Evolutionary conservation across 2,888 invertebrate species (phyloP).

Genomic region (Cepaea hortensis): DNA sequence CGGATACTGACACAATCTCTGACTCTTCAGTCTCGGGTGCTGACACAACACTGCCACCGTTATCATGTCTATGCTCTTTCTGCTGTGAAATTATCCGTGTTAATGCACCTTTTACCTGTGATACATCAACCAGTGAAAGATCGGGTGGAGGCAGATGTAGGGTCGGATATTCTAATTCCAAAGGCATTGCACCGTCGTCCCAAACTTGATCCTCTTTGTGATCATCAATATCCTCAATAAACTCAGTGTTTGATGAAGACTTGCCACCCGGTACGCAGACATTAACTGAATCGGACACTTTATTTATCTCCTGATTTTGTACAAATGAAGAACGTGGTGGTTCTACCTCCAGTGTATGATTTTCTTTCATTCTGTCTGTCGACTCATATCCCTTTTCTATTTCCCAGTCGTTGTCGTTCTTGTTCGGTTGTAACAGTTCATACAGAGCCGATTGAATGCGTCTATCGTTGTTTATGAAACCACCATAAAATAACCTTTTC

Average conservation of each 20-base stretch:
- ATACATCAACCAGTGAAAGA: conserved; percentile 16
- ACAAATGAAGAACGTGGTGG: neutral
- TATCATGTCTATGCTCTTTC: too few relatives aligned
- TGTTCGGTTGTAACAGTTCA: too few relatives aligned
- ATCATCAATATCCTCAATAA: neutral
- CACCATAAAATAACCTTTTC: conserved; percentile 26
- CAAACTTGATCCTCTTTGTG: neutral
- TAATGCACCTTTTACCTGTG: neutral
- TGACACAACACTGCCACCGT: too few relatives aligned
- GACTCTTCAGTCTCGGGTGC: too few relatives aligned
- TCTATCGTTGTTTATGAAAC: neutral
- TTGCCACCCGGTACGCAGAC: too few relatives aligned
- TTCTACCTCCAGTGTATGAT: neutral
- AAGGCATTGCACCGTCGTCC: conserved; percentile 18
- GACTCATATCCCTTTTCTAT: too few relatives aligned
- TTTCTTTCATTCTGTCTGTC: neutral
- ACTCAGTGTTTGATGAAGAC: neutral
- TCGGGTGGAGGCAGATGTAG: conserved; percentile 26
- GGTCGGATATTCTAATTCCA: neutral
- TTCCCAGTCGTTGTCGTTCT: neutral
- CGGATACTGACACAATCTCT: too few relatives aligned
- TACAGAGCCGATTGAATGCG: neutral
- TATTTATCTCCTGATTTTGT: neutral
- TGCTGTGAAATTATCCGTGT: neutral
- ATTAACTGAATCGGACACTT: neutral